Evolutionary conservation across 2,113 vertebrate species (phyloP).

Genomic region (Meriones unguiculatus): DNA sequence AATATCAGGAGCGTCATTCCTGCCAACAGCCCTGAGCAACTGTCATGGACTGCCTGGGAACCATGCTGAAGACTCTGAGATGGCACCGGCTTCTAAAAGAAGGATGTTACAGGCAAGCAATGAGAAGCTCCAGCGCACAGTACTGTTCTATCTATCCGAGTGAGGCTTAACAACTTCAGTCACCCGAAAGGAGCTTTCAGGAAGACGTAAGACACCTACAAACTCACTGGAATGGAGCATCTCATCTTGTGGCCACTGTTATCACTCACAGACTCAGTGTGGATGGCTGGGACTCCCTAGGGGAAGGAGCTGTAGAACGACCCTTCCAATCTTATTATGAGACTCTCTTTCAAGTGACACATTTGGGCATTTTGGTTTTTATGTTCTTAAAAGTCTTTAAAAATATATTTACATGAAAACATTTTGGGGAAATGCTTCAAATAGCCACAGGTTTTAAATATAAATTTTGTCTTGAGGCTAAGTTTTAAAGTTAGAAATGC

Average conservation of each 20-base stretch:
- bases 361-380: not conserved
- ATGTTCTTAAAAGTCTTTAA: not conserved
- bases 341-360: slow-evolving; percentile 36
- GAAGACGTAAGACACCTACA: not conserved
- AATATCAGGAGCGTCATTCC: not conserved
- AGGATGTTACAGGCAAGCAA: not conserved
- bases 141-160: not conserved
- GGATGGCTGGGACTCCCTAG: not conserved
- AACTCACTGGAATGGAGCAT: not conserved
- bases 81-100: not conserved
- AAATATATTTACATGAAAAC: slow-evolving; percentile 12
- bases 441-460: not conserved
- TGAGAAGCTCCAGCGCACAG: not conserved
- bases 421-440: slow-evolving; percentile 6
- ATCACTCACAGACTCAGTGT: no score
- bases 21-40: not conserved
- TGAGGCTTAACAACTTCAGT: not conserved
- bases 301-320: not conserved
- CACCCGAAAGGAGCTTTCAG: not conserved
- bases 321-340: not conserved
- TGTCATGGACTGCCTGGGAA: not conserved
- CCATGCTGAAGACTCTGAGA: not conserved
- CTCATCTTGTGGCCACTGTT: not conserved
- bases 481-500: not conserved
- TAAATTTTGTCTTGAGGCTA: not conserved